Conservation (phyloP, 2,113 vertebrate genomes). For the Taurulus bubalis region DNA sequence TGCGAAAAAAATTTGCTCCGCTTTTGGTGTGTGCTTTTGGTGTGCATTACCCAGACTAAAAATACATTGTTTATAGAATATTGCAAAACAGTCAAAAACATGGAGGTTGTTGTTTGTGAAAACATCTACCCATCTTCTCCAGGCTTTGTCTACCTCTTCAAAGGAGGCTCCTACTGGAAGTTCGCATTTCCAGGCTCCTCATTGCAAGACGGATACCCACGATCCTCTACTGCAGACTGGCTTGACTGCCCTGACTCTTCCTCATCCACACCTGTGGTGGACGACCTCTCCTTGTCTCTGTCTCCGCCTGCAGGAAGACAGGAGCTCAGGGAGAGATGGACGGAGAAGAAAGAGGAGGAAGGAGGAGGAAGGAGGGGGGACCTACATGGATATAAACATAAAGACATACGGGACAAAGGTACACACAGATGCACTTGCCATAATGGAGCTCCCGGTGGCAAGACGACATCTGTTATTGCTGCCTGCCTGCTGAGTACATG, state of each 20-base stretch:
- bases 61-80: too few species aligned
- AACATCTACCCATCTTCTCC: neutral
- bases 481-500: constrained; percentile 16
- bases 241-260: constrained; percentile 76
- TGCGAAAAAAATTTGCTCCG: too few species aligned
- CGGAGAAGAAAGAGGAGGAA: constrained; percentile 30
- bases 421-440: constrained; percentile 56
- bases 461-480: neutral
- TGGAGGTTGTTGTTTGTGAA: neutral
- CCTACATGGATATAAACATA: constrained; percentile 7
- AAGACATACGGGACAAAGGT: constrained; percentile 14
- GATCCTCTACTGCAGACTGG: constrained; percentile 79
- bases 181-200: constrained; percentile 70
- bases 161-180: constrained; percentile 82
- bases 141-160: constrained; percentile 82
- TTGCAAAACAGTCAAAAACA: neutral
- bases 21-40: too few species aligned
- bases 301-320: constrained; percentile 54
- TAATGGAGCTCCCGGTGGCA: constrained; percentile 20
- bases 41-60: neutral
- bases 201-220: constrained; percentile 74
- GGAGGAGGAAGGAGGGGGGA: neutral
- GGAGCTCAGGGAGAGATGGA: constrained; percentile 56
- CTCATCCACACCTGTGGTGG: constrained; percentile 15
- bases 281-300: constrained; percentile 56